Evolutionary conservation across 1,140 invertebrate species (phyloP).

Genomic region (Zaprionus ornatus): DNA sequence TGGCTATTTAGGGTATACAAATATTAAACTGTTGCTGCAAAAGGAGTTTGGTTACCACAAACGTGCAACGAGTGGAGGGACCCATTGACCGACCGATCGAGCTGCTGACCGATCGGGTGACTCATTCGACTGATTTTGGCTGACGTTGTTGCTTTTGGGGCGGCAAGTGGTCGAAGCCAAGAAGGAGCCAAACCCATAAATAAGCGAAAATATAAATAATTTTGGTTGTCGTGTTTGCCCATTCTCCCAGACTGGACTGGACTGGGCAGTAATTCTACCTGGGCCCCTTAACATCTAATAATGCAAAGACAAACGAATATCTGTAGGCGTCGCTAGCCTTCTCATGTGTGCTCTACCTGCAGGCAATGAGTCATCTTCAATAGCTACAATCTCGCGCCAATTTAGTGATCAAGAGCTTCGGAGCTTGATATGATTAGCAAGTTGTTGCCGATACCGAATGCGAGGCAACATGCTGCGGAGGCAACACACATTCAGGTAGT

Average conservation of each 20-base stretch:
- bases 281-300: conserved; percentile 60
- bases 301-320: conserved; percentile 39
- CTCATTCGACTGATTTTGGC: conserved; percentile 36
- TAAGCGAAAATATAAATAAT: conserved; percentile 69
- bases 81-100: conserved; percentile 9
- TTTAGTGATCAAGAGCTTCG: conserved; percentile 55
- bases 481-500: conserved; percentile 56
- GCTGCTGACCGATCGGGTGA: conserved; percentile 37
- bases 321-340: neutral
- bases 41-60: conserved; percentile 74
- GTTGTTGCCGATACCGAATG: conserved; percentile 30
- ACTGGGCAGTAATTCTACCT: conserved; percentile 73
- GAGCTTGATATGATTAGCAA: conserved; percentile 77
- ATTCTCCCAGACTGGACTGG: conserved; percentile 28
- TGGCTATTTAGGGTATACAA: neutral
- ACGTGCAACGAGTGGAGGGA: conserved; percentile 40
- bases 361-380: conserved; percentile 58
- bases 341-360: conserved; percentile 48
- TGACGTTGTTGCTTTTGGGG: conserved; percentile 37
- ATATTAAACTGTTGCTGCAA: conserved; percentile 65
- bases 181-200: conserved; percentile 66
- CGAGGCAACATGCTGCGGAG: neutral
- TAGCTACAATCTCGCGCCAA: conserved; percentile 9
- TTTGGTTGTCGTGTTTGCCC: conserved; percentile 42
- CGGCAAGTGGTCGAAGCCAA: conserved; percentile 53